Conservation (phyloP, 2,113 vertebrate genomes). For the Zingel zingel region DNA sequence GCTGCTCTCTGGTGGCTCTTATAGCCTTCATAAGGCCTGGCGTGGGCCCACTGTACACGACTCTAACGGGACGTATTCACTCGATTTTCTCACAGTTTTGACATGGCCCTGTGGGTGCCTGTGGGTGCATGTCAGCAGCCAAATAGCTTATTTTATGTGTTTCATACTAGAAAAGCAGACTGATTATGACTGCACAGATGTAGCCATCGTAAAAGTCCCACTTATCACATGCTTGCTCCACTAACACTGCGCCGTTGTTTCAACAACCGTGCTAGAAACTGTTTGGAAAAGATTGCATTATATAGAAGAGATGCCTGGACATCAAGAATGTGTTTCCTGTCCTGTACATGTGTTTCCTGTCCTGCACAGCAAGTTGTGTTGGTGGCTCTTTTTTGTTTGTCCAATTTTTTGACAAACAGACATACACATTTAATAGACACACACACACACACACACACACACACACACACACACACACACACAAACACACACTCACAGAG, state of each 20-base stretch:
- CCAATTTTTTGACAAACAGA: neutral
- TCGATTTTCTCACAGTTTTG: constrained; percentile 55
- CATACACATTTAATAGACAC: neutral
- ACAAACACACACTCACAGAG: constrained; percentile 36
- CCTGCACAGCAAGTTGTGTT: neutral
- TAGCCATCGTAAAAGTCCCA: constrained; percentile 42
- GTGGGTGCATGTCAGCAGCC: constrained; percentile 16
- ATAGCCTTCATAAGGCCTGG: constrained; percentile 29
- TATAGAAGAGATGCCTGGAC: neutral
- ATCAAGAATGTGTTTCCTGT: neutral
- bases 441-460: constrained; percentile 34
- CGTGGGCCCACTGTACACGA: neutral
- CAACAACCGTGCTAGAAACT: neutral
- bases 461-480: constrained; percentile 35
- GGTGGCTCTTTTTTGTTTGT: neutral
- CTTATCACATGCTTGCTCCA: constrained; percentile 45
- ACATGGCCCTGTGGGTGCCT: constrained; percentile 25
- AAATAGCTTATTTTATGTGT: constrained; percentile 54
- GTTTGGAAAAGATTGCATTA: constrained; percentile 5
- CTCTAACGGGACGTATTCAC: constrained; percentile 21
- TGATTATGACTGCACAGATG: constrained; percentile 55
- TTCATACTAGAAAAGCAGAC: constrained; percentile 41
- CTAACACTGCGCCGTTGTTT: constrained; percentile 1
- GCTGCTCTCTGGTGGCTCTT: constrained; percentile 63
- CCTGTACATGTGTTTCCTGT: neutral